A percentile compares a stretch with the other conserved stretches of the same genome.
Conservation (phyloP, 2,797 vertebrate genomes). For the Crossoptilon crossoptilon region DNA sequence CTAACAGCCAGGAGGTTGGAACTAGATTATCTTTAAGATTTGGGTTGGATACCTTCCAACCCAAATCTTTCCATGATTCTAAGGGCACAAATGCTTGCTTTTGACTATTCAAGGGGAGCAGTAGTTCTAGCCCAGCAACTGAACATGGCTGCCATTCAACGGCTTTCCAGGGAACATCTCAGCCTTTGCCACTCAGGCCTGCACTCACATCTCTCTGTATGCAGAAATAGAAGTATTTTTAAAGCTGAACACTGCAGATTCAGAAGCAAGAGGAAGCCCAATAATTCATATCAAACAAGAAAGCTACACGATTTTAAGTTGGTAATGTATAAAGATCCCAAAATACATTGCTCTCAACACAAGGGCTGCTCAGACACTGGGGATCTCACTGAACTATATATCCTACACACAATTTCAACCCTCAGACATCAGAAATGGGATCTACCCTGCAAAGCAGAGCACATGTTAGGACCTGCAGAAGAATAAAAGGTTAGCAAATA, state of each 20-base stretch:
- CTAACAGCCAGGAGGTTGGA: no score
- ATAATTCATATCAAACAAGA: not conserved
- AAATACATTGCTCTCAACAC: accelerated
- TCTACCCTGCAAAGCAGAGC: not conserved
- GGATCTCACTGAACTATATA: not conserved
- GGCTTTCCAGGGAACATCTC: not conserved
- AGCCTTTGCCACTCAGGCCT: not conserved
- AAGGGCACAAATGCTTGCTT: not conserved
- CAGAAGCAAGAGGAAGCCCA: not conserved
- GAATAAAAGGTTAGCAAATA: not conserved
- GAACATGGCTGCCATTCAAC: not conserved
- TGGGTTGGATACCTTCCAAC: no score
- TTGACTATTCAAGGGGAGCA: not conserved
- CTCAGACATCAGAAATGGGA: not conserved
- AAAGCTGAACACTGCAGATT: not conserved
- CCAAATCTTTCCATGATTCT: no score
- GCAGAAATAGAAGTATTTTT: not conserved
- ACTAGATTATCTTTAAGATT: no score
- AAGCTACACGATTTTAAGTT: not conserved
- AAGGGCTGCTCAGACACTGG: not conserved
- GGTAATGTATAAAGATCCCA: not conserved
- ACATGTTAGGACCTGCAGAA: not conserved
- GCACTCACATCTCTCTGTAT: not conserved
- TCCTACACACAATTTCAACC: not conserved
- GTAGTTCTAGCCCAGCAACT: not conserved